Evolutionary conservation across 2,888 invertebrate genomes (phyloP).

Genomic region (Limnephilus auricula): DNA sequence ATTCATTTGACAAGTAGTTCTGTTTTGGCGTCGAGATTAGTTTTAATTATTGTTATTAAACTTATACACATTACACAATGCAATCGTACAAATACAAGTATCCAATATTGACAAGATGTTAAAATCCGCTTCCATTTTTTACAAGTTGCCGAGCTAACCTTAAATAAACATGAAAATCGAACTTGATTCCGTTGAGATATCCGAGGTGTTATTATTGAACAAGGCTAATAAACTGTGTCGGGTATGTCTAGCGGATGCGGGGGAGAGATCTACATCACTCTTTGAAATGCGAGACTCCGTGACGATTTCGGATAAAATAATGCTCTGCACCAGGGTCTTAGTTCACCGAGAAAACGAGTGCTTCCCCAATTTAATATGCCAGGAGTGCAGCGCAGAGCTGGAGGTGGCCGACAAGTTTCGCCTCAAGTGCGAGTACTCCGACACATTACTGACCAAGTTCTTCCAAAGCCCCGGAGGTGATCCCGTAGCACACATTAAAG

Average conservation of each 20-base stretch:
- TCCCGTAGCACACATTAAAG: not conserved
- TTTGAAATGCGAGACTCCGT: slow-evolving; percentile 36
- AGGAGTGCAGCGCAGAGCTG: slow-evolving; percentile 29
- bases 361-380: slow-evolving; percentile 70
- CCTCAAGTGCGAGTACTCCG: slow-evolving; percentile 71
- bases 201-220: slow-evolving; percentile 10
- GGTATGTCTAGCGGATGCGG: slow-evolving; percentile 51
- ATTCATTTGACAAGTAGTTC: not conserved
- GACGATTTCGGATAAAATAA: slow-evolving; percentile 69
- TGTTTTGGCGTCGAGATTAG: not conserved
- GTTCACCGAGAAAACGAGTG: slow-evolving; percentile 68
- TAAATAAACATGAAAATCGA: slow-evolving; percentile 31
- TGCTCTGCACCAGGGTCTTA: slow-evolving; percentile 71
- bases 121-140: not conserved
- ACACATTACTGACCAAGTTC: slow-evolving; percentile 69
- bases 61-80: not conserved
- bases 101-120: not conserved
- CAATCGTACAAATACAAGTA: not conserved
- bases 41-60: not conserved
- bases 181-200: not conserved
- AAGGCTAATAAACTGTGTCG: slow-evolving; percentile 50
- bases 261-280: not conserved
- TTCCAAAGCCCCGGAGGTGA: slow-evolving; percentile 35
- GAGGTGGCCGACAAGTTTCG: slow-evolving; percentile 49
- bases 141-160: not conserved